Conservation (phyloP, 2,797 vertebrate species). For the Pipistrellus pipistrellus region DNA sequence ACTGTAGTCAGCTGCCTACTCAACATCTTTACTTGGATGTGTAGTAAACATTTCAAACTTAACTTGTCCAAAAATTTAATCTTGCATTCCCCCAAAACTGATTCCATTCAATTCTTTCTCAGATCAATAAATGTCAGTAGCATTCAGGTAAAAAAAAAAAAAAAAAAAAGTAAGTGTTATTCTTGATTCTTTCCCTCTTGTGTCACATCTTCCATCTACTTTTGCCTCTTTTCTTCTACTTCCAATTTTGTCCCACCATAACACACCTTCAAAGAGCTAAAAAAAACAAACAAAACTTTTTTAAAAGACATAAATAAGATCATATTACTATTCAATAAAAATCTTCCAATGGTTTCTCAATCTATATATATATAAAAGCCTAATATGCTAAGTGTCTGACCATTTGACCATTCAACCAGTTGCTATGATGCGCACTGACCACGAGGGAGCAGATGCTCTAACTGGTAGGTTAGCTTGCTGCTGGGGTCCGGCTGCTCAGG, state of each 20-base stretch:
- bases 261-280: not conserved
- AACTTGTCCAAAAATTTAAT: conserved; percentile 4
- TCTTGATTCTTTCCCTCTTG: not conserved
- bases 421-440: no score
- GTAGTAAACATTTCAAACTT: not conserved
- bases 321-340: not conserved
- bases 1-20: not conserved
- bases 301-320: not conserved
- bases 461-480: no score
- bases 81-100: not conserved
- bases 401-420: no score
- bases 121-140: not conserved
- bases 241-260: not conserved
- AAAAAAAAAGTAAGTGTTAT: conserved; percentile 7
- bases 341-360: conserved; percentile 15
- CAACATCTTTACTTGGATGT: not conserved
- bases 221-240: not conserved
- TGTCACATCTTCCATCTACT: not conserved
- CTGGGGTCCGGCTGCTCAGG: no score
- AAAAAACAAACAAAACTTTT: not conserved
- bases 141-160: conserved; percentile 40
- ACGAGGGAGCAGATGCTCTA: no score
- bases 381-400: no score
- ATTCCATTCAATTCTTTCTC: conserved; percentile 21
- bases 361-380: no score